These are phyloP conservation scores for Euclidia mi DNA, from an alignment of 2,888 invertebrate species.

Conservation along the genomic window DNA sequence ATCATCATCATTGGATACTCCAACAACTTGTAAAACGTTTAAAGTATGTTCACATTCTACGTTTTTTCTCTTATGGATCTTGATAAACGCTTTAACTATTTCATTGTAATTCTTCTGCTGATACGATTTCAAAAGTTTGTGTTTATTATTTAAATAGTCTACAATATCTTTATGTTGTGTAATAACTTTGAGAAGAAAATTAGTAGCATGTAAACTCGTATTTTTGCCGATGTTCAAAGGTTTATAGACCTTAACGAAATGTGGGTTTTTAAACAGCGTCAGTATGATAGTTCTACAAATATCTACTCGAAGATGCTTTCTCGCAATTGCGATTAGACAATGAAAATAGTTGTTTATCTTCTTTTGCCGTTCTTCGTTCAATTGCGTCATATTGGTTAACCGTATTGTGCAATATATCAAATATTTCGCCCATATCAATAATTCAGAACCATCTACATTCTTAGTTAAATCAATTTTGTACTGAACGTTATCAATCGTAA, in stretches of 20 bases:
- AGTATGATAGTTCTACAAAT: conserved; percentile 72
- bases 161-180: conserved; percentile 69
- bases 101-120: conserved; percentile 88
- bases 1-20: conserved; percentile 79
- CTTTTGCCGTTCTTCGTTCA: conserved; percentile 65
- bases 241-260: conserved; percentile 78
- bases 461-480: conserved; percentile 66
- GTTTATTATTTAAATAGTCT: conserved; percentile 71
- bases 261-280: conserved; percentile 77
- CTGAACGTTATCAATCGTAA: conserved; percentile 58
- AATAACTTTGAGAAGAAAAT: conserved; percentile 75
- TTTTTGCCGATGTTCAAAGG: conserved; percentile 74
- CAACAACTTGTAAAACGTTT: conserved; percentile 81
- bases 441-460: conserved; percentile 73
- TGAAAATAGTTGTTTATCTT: conserved; percentile 73
- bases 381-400: conserved; percentile 70
- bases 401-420: conserved; percentile 78
- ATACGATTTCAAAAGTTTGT: conserved; percentile 83
- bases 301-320: conserved; percentile 71
- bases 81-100: conserved; percentile 82
- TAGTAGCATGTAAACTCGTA: conserved; percentile 71
- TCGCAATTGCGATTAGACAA: conserved; percentile 71
- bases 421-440: conserved; percentile 82
- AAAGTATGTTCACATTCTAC: conserved; percentile 74
- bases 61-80: conserved; percentile 80